Base-by-base conservation (phyloP, 92 coral and sea anemone genomes). In the Metridium senile region DNA sequence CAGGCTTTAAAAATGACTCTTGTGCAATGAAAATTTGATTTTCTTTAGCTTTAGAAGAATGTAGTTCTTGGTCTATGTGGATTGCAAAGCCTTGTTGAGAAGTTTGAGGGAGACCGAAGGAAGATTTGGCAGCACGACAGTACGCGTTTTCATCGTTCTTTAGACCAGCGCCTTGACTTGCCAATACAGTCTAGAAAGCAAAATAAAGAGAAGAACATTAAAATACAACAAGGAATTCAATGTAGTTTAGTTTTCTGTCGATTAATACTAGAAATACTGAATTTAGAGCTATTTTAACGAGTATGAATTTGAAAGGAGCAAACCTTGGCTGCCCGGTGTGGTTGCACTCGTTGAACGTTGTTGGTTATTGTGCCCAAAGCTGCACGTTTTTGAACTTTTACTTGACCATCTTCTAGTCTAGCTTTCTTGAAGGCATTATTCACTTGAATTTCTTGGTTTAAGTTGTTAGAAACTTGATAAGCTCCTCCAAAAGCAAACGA, bases 361-460 rank as follows among this genome's bases (percentile, higher is more conserved):
- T 93, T 89, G 47, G 99, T 89, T 39, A 95, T 89, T 43, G 97
- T 95, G 20, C 99, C 90, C 87, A 95, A 89, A 77, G 88, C 99
- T 13, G 99, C 97, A 31, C 99, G 95, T 73, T 92, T 95, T 61
- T 86, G 86, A 8, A 86, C 88, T 69, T 85, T 93, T 2, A 84
- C 89, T 72, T 89, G 93, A 1, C 97, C 93, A 79, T 86, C 88
- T 68, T 91, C 97, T 64, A 91, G 84, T 72, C 88, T 85, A 19
- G 93, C 93, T 80, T 87, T 88, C 83, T 91, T 91, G 65, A 91
- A 85, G 28, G 74, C 84, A 70, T 72, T 91, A 78, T 70, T 82
- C 20, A 79, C 89, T 30, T 89, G 80, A 76, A 89, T 91, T 59
- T 91, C 93, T 74, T 77, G 87, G 58, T 86, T 86, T 31, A 87